A percentile compares a stretch with the other conserved stretches of the same genome.
Conservation (phyloP, 2,797 vertebrate genomes). For the Tenualosa ilisha region DNA sequence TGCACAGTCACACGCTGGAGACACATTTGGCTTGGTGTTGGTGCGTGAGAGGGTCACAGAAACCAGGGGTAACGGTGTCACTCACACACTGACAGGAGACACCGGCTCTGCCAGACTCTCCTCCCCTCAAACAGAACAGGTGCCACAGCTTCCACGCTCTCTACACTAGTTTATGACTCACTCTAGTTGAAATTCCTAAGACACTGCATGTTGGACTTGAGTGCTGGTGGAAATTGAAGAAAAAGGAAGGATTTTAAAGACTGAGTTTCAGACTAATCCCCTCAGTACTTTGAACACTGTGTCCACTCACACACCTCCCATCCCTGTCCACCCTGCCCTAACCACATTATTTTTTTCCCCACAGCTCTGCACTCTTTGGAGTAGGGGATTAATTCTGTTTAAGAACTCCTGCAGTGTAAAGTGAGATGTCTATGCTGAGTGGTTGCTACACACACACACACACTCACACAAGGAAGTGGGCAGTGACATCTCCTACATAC, state of each 20-base stretch:
- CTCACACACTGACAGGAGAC: neutral
- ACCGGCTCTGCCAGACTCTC: slow-evolving; percentile 14
- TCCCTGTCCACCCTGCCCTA: neutral
- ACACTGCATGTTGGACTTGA: neutral
- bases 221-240: neutral
- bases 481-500: neutral
- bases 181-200: slow-evolving; percentile 11
- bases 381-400: neutral
- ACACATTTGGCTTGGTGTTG: neutral
- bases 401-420: neutral
- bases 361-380: neutral
- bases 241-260: neutral
- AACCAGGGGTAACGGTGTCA: neutral
- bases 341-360: neutral
- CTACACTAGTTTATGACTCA: slow-evolving; percentile 10
- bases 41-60: neutral
- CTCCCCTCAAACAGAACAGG: neutral
- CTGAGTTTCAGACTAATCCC: neutral
- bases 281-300: neutral
- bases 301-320: neutral
- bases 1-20: neutral
- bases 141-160: neutral
- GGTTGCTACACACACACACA: neutral
- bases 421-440: neutral
- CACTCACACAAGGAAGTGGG: neutral